Conservation (phyloP, 2,888 invertebrate genomes). For the Epirrhoe alternata region DNA sequence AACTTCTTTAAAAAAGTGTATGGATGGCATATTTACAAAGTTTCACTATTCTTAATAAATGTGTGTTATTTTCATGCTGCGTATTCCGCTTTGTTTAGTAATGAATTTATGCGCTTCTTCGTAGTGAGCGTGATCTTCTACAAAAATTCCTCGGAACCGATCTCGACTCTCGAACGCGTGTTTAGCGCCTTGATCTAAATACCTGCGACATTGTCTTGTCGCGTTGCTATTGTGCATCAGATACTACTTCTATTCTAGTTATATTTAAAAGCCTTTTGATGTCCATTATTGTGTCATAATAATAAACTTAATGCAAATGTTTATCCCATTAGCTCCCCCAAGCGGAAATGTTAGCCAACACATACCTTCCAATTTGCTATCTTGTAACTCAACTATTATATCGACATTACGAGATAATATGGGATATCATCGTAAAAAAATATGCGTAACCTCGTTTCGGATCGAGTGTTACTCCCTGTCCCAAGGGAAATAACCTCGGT, state of each 20-base stretch:
- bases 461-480: conserved; percentile 41
- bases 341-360: conserved; percentile 8
- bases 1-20: background rate
- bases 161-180: conserved; percentile 80
- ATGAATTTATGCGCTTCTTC: conserved; percentile 68
- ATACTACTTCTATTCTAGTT: conserved; percentile 60
- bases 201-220: conserved; percentile 82
- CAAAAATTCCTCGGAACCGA: conserved; percentile 78
- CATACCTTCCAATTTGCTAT: conserved; percentile 17
- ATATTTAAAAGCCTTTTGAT: conserved; percentile 45
- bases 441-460: conserved; percentile 34
- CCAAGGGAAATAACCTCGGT: conserved; percentile 68
- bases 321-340: conserved; percentile 3
- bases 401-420: conserved; percentile 25
- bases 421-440: conserved; percentile 28
- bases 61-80: conserved; percentile 44
- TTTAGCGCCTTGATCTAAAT: conserved; percentile 85
- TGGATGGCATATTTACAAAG: conserved; percentile 15
- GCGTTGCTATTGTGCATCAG: conserved; percentile 68
- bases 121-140: conserved; percentile 73
- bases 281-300: conserved; percentile 20
- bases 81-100: conserved; percentile 65
- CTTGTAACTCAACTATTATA: conserved; percentile 15
- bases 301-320: conserved; percentile 12
- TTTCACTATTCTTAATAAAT: conserved; percentile 47